A percentile compares a stretch with the other conserved stretches of the same genome.
Conservation (phyloP, 2,797 vertebrate species). For the Pristis pectinata region DNA sequence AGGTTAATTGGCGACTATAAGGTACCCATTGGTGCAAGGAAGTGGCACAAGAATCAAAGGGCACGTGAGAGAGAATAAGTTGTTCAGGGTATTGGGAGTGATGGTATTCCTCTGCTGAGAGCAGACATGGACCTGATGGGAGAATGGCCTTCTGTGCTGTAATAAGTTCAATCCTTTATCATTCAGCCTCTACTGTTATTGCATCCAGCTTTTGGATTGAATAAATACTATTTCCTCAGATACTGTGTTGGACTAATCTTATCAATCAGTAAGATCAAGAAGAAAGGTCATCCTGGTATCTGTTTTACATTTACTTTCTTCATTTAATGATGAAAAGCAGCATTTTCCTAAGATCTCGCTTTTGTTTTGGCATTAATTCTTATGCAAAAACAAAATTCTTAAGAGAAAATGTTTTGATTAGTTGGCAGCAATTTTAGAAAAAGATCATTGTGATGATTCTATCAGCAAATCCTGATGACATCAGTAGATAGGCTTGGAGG, state of each 20-base stretch:
- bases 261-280: background rate
- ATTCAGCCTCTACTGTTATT: background rate
- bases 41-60: no score
- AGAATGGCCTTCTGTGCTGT: background rate
- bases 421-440: conserved; percentile 1
- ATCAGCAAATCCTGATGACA: conserved; percentile 26
- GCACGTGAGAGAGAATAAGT: no score
- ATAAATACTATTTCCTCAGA: background rate
- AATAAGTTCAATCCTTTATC: background rate
- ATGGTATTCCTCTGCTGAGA: no score
- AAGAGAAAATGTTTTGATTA: conserved; percentile 7
- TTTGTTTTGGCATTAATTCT: background rate
- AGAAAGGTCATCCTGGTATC: background rate
- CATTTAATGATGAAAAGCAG: background rate
- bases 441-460: background rate
- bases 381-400: background rate
- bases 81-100: no score
- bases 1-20: no score
- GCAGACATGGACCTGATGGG: background rate
- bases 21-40: no score
- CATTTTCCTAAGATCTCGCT: background rate
- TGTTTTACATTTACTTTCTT: conserved; percentile 20
- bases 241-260: background rate
- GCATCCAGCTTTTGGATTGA: background rate
- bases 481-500: background rate